Percentiles rank a stretch among this genome's conserved stretches.
phyloP scores from a whole-genome alignment of 2,113 vertebrate species.

The Eupsittula cactorum region DNA sequence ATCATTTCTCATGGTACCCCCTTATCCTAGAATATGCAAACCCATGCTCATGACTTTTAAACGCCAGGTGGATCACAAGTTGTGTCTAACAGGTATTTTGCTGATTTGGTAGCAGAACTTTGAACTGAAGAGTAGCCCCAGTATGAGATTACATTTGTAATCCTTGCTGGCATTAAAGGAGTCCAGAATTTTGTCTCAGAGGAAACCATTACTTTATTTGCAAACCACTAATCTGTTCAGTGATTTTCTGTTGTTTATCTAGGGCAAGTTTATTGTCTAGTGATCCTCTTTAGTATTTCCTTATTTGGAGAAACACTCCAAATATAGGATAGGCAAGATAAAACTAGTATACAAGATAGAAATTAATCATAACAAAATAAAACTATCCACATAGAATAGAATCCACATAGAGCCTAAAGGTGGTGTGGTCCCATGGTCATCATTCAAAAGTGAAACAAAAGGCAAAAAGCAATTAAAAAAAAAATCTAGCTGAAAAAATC shows the following conservation, averaged over 20 bases:
- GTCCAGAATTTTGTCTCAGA: not conserved
- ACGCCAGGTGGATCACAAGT: not conserved
- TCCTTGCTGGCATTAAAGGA: not conserved
- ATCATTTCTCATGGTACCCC: not conserved
- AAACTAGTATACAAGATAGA: not conserved
- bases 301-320: not conserved
- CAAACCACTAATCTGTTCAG: not conserved
- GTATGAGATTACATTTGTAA: conserved; percentile 3
- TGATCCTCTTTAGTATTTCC: not conserved
- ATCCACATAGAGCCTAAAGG: not conserved
- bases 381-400: not conserved
- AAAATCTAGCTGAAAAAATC: not conserved
- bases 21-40: not conserved
- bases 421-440: not conserved
- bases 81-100: not conserved
- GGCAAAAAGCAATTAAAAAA: not conserved
- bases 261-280: not conserved
- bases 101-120: not conserved
- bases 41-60: not conserved
- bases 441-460: not conserved
- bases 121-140: not conserved
- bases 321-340: not conserved
- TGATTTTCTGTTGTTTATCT: conserved; percentile 39
- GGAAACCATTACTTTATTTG: conserved; percentile 8
- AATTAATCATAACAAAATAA: not conserved